Base-by-base conservation (phyloP, 2,888 invertebrate species). In the Eudasyphora cyanicolor region DNA sequence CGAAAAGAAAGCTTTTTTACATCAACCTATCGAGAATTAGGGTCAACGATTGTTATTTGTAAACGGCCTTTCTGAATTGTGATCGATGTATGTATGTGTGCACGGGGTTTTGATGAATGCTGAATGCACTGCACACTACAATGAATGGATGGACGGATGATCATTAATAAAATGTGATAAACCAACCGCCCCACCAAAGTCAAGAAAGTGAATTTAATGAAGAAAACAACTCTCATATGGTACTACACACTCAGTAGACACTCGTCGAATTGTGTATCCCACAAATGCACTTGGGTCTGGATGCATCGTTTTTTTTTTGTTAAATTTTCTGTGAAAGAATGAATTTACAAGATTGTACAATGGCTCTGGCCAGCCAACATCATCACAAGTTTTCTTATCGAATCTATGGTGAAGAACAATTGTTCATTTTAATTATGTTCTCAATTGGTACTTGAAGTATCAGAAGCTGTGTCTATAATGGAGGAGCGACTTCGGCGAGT, bases 151-250 rank as follows among this genome's bases (percentile, higher is more conserved):
- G 17, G 8, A 2, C 38, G 64, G 32, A 35, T 32, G 35, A 64
- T 64, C 64, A 64, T 64, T 64, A 64, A 67, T 67, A 67, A 67
- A 67, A 38, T 24, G 42, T 67, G 67, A 67, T 67, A 67, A 67
- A 38, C 67, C 29, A 29, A 2, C 27, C 60, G n/a, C n/a, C n/a
- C n/a, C n/a, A 14, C 29, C 38, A 42, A 42, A 67, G 42, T n/a
- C 38, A 42, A 42, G 38, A 21, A 67, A 67, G 67, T 67, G 24
- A 38, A 24, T 67, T 67, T 5, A 67, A 67, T 67, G 67, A 14
- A 67, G 21, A 67, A 42, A 42, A 38, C 29, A 17, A n/a, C n/a
- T 35, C 19, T 10, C 19, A 35, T 38, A 32, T 1, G 32, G n/a
- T n/a, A n/a, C n/a, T n/a, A 8, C 29, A 62, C 5, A 32, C 21